Evolutionary conservation across 1,140 invertebrate species (phyloP).

Genomic region (Bombus picipes): DNA sequence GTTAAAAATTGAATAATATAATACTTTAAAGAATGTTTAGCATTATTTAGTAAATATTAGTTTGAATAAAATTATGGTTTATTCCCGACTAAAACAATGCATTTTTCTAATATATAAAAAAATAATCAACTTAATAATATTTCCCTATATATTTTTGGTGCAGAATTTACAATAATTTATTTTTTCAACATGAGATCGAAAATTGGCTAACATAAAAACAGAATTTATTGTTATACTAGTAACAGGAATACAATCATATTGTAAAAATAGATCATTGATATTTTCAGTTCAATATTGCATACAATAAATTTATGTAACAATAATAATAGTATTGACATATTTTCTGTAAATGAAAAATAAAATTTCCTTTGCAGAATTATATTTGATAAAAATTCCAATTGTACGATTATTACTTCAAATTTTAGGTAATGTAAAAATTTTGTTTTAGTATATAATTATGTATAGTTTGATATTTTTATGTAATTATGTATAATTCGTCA

Average conservation of each 20-base stretch:
- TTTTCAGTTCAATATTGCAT: background rate
- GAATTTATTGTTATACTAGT: background rate
- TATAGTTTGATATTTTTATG: background rate
- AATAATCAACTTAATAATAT: background rate
- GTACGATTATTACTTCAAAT: background rate
- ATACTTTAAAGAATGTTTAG: background rate
- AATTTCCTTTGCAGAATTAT: slow-evolving; percentile 12
- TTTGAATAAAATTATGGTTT: background rate
- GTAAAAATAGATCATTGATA: background rate
- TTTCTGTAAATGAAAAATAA: background rate
- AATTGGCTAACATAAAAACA: background rate
- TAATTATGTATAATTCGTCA: slow-evolving; percentile 18
- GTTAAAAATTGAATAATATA: background rate
- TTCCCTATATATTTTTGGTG: background rate
- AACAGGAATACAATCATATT: background rate
- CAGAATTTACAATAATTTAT: background rate
- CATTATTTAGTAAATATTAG: background rate
- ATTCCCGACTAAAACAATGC: background rate
- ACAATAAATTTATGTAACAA: background rate
- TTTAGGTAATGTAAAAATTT: background rate
- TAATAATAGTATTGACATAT: background rate
- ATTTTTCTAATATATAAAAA: background rate
- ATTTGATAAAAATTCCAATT: background rate
- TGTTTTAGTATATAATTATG: background rate
- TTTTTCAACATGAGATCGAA: background rate